Percentiles rank a stretch among this genome's conserved stretches.
phyloP scores from a whole-genome alignment of 2,113 vertebrate genomes.

The Apistogramma diplotaenia region DNA sequence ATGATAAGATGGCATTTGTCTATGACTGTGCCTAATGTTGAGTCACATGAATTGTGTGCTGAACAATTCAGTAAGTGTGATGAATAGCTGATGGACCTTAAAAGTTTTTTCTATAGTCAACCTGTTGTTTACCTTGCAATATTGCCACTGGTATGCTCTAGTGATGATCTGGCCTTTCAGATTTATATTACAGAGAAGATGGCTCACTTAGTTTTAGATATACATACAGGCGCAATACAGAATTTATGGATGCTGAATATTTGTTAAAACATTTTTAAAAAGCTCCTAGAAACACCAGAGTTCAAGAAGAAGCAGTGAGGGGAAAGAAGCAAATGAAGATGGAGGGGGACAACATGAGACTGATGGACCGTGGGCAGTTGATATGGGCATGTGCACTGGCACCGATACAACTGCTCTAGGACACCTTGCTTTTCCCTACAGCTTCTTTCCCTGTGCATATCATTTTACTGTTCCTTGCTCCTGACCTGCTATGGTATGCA shows the following conservation, averaged over 20 bases:
- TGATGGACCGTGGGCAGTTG: slow-evolving; percentile 30
- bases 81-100: neutral
- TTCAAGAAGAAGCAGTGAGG: neutral
- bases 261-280: neutral
- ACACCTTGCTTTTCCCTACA: neutral
- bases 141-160: neutral
- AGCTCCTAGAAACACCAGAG: neutral
- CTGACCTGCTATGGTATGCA: neutral
- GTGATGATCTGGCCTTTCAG: neutral
- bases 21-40: neutral
- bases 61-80: neutral
- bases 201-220: neutral
- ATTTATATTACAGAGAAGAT: neutral
- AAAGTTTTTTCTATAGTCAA: neutral
- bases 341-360: neutral
- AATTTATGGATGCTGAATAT: neutral
- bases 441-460: neutral
- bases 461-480: slow-evolving; percentile 21
- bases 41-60: neutral
- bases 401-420: neutral
- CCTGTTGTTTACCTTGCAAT: no score
- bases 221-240: neutral
- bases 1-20: neutral
- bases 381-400: slow-evolving; percentile 22
- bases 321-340: neutral